Evolutionary conservation across 2,888 invertebrate genomes (phyloP), one percentile per base, ranked within the genome.

Genomic region (Drosophila anomelani): DNA sequence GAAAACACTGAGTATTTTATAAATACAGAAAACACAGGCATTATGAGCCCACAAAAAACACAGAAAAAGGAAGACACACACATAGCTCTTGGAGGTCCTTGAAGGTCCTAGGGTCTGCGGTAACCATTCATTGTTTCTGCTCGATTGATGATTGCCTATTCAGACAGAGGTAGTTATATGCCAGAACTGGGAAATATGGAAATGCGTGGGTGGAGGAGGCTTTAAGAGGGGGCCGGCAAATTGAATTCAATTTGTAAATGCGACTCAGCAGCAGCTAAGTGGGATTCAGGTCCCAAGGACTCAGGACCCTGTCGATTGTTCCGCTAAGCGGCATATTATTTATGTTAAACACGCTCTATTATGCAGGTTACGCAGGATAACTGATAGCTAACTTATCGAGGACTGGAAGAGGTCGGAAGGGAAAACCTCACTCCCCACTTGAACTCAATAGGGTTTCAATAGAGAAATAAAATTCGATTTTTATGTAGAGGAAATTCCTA

Each of bases 131-230:
- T 75, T 73, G 75, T 73, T 73, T 73, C 72, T 54, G 75, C 68
- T 54, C 72, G 69, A 73, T 75, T 73, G 68, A 75, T 73, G 72
- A 73, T 73, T 67, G 57, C 57, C 75, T 58, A 73, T 73, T 75
- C 75, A 75, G 51, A 68, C 41, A 29, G 64, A 70, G 64, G 64
- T 67, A 67, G 67, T 66, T 51, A 51, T 36, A 51, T 46, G 55
- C 17, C 26, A 69, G 34, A 56, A 39, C 26, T 32, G n/a, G 20
- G 17, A 13, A 13, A 51, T 9, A 9, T 23, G 29, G 29, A 29
- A 29, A 29, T 29, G 9, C 17, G 32, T 32, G 32, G 20, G 51
- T 15, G 51, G 15, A 51, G 51, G 20, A 5, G 2, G 51, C 51
- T 36, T 15, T 36, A 36, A 53, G 51, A 53, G 51, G 51, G 51